Conservation (phyloP, 2,888 invertebrate species). For the Philonicus albiceps region DNA sequence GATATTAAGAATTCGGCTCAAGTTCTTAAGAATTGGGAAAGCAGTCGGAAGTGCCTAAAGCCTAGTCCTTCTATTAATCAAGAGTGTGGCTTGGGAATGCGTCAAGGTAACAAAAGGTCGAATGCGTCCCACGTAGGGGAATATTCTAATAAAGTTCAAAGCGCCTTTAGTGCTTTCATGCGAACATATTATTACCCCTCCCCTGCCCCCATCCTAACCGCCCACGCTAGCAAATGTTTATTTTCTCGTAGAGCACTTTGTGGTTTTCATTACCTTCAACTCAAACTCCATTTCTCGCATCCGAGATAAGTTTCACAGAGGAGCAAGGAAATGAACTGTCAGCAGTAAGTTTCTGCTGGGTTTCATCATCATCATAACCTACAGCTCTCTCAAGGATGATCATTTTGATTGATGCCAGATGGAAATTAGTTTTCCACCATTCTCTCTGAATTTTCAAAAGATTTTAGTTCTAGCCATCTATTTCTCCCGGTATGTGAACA, state of each 20-base stretch:
- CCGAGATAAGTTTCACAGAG: constrained; percentile 18
- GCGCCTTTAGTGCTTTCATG: neutral
- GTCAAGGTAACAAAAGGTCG: neutral
- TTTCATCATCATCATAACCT: constrained; percentile 34
- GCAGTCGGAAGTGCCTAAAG: neutral
- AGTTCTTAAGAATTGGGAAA: neutral
- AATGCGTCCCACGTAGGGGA: neutral
- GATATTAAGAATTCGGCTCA: neutral
- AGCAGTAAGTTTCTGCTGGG: constrained; percentile 32
- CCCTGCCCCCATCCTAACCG: neutral
- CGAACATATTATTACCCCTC: constrained; percentile 7
- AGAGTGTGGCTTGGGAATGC: neutral
- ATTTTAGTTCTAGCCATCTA: neutral
- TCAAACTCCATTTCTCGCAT: neutral
- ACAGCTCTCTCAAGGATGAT: constrained; percentile 17
- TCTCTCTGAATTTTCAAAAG: constrained; percentile 31
- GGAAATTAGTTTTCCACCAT: constrained; percentile 38
- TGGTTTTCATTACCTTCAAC: constrained; percentile 28
- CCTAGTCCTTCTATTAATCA: neutral
- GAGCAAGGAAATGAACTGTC: constrained; percentile 38
- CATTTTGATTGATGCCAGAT: constrained; percentile 38
- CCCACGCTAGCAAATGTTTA: constrained; percentile 35
- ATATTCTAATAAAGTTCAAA: constrained; percentile 27
- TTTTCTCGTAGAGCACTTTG: constrained; percentile 18
- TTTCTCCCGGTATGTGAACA: neutral